These are phyloP conservation scores for Ciconia stormi DNA, from an alignment of 2,113 vertebrate genomes.

Conservation along the genomic window DNA sequence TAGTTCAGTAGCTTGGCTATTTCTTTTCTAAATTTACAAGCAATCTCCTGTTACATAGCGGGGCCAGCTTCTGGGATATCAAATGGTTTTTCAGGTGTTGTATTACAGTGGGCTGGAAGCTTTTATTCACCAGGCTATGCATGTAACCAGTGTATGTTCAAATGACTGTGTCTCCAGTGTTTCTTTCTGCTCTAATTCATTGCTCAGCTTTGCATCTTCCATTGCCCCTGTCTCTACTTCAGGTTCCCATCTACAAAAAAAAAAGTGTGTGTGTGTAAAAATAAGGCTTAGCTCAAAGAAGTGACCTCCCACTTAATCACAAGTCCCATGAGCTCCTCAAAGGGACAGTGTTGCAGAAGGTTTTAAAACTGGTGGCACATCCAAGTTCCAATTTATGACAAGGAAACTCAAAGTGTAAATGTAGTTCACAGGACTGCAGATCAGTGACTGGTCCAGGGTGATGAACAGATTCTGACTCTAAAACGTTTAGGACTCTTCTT, in stretches of 20 bases:
- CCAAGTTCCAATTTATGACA: neutral
- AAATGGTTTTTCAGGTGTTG: slow-evolving; percentile 64
- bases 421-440: neutral
- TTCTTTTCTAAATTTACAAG: slow-evolving; percentile 67
- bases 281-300: neutral
- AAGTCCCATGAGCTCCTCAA: neutral
- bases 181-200: neutral
- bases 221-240: neutral
- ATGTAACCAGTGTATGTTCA: neutral
- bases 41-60: slow-evolving; percentile 62
- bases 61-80: slow-evolving; percentile 56
- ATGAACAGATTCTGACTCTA: slow-evolving; percentile 39
- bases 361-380: neutral
- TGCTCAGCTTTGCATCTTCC: neutral
- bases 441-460: neutral
- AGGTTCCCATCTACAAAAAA: neutral
- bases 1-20: slow-evolving; percentile 63
- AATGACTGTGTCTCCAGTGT: neutral
- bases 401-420: neutral
- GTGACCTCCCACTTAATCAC: neutral
- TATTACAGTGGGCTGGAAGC: slow-evolving; percentile 40
- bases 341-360: neutral
- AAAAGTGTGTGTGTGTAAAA: neutral
- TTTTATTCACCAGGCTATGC: slow-evolving; percentile 41
- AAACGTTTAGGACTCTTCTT: slow-evolving; percentile 32